Conservation (phyloP, 2,113 vertebrate genomes). For the Bufo gargarizans region DNA sequence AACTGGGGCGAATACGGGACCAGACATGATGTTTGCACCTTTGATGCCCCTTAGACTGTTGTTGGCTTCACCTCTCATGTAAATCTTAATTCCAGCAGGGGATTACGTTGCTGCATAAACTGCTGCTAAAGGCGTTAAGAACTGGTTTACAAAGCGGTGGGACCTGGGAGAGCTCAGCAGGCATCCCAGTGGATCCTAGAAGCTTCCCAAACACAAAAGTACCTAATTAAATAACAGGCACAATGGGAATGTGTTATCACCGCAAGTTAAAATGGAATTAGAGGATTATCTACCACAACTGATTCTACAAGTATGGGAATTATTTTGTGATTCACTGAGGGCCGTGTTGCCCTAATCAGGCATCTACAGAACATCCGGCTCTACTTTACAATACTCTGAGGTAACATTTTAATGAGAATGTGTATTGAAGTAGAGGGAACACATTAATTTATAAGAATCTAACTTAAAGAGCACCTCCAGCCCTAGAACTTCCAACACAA, state of each 20-base stretch:
- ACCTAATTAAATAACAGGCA: slow-evolving; percentile 5
- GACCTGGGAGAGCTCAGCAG: neutral
- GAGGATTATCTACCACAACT: neutral
- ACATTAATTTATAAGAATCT: neutral
- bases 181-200: neutral
- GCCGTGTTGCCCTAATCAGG: neutral
- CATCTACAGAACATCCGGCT: neutral
- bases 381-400: neutral
- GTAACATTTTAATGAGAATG: neutral
- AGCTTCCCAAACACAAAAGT: neutral
- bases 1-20: neutral
- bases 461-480: neutral
- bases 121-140: neutral
- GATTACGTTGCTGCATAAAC: neutral
- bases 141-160: neutral
- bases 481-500: neutral
- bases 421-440: neutral
- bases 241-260: neutral
- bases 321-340: neutral
- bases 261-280: neutral
- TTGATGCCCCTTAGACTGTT: neutral
- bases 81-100: neutral
- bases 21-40: neutral
- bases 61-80: neutral
- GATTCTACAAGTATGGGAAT: neutral